Evolutionary conservation across 2,113 vertebrate genomes (phyloP).

Genomic region (Bubo blakistoni): DNA sequence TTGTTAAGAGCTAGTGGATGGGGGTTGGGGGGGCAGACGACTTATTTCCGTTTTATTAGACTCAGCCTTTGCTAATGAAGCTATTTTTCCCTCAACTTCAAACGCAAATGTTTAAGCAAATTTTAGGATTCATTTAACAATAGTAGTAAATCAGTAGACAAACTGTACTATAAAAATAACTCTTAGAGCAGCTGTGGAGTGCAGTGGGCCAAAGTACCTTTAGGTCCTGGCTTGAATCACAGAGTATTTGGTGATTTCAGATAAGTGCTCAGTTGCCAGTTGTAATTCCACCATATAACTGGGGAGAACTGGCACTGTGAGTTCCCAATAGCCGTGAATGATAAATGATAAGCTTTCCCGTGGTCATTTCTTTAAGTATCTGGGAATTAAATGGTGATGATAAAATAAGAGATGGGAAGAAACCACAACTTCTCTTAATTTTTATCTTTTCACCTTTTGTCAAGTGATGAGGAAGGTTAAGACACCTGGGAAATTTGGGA

Average conservation of each 20-base stretch:
- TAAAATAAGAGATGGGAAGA: neutral
- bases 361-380: neutral
- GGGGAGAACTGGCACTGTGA: slow-evolving; percentile 5
- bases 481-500: neutral
- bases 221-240: slow-evolving; percentile 30
- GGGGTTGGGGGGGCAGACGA: neutral
- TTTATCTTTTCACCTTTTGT: neutral
- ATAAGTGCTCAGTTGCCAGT: neutral
- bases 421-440: neutral
- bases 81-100: slow-evolving; percentile 48
- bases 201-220: slow-evolving; percentile 46
- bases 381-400: neutral
- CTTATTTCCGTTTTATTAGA: slow-evolving; percentile 57
- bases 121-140: slow-evolving; percentile 57
- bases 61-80: slow-evolving; percentile 29
- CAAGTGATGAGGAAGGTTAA: neutral
- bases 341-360: neutral
- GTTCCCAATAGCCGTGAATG: neutral
- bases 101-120: slow-evolving; percentile 45
- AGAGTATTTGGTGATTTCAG: slow-evolving; percentile 13
- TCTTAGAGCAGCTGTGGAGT: slow-evolving; percentile 29
- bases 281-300: neutral
- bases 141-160: slow-evolving; percentile 46
- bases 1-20: slow-evolving; percentile 17
- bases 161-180: slow-evolving; percentile 43